Evolutionary conservation across 2,113 vertebrate species (phyloP).

Genomic region (Seriola aureovittata): DNA sequence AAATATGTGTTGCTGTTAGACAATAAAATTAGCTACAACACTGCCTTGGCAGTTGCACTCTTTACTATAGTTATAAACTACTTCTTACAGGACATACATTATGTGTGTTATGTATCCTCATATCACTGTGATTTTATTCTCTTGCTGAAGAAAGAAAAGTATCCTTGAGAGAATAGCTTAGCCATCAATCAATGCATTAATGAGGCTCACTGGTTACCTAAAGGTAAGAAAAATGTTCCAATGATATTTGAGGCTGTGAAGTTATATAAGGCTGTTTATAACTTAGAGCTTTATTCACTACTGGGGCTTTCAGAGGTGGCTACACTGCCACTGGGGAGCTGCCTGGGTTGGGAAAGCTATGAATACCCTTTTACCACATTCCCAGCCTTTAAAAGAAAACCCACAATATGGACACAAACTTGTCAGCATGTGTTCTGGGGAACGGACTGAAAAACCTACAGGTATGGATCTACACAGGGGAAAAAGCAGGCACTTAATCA

Average conservation of each 20-base stretch:
- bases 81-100: conserved; percentile 14
- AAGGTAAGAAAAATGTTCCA: conserved; percentile 56
- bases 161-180: conserved; percentile 43
- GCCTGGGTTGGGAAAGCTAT: conserved; percentile 71
- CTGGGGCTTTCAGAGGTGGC: conserved; percentile 61
- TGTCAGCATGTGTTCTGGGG: conserved; percentile 39
- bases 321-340: conserved; percentile 63
- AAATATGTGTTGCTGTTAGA: neutral
- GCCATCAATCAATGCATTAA: conserved; percentile 66
- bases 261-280: conserved; percentile 76
- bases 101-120: conserved; percentile 13
- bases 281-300: conserved; percentile 67
- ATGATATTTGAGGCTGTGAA: conserved; percentile 67
- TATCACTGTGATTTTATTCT: conserved; percentile 33
- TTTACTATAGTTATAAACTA: conserved; percentile 6
- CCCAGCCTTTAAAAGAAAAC: conserved; percentile 60
- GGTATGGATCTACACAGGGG: conserved; percentile 12
- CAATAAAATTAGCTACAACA: conserved; percentile 3
- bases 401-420: conserved; percentile 64
- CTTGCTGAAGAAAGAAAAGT: conserved; percentile 15
- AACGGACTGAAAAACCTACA: conserved; percentile 18
- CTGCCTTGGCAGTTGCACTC: neutral
- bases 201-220: conserved; percentile 53
- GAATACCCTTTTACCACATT: conserved; percentile 74
- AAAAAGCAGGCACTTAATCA: conserved; percentile 15